A percentile compares a stretch with the other conserved stretches of the same genome.
These are phyloP conservation scores for Adelognathus sp. DNA, from an alignment of 2,888 invertebrate species.

Conservation along the genomic window DNA sequence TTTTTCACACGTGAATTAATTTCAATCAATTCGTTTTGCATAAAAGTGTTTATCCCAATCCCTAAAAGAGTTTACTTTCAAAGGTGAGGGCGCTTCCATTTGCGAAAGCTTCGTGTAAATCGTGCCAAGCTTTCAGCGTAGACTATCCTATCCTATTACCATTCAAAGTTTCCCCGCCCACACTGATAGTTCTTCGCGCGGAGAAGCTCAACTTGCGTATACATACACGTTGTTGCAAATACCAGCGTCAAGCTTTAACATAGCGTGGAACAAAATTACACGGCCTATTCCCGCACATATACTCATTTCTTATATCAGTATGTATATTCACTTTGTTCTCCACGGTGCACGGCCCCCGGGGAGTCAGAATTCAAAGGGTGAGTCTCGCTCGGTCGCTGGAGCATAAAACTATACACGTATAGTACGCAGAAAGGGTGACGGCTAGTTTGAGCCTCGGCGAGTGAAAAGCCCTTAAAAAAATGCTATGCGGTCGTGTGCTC, in stretches of 20 bases:
- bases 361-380: slow-evolving; percentile 54
- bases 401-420: slow-evolving; percentile 17
- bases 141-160: not conserved
- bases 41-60: not conserved
- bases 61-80: not conserved
- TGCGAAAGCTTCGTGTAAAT: not conserved
- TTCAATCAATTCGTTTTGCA: too few species aligned
- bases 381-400: slow-evolving; percentile 6
- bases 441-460: slow-evolving; percentile 55
- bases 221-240: not conserved
- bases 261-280: not conserved
- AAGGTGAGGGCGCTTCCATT: too few species aligned
- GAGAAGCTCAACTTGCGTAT: not conserved
- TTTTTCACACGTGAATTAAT: too few species aligned
- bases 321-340: slow-evolving; percentile 49
- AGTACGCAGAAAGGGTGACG: slow-evolving; percentile 28
- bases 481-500: slow-evolving; percentile 42
- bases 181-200: not conserved
- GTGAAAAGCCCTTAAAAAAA: slow-evolving; percentile 63
- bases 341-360: slow-evolving; percentile 19
- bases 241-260: not conserved
- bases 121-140: not conserved
- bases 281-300: not conserved
- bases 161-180: not conserved
- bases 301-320: not conserved